Conservation (phyloP, 2,113 vertebrate species). For the Hippocampus guttulatus region DNA sequence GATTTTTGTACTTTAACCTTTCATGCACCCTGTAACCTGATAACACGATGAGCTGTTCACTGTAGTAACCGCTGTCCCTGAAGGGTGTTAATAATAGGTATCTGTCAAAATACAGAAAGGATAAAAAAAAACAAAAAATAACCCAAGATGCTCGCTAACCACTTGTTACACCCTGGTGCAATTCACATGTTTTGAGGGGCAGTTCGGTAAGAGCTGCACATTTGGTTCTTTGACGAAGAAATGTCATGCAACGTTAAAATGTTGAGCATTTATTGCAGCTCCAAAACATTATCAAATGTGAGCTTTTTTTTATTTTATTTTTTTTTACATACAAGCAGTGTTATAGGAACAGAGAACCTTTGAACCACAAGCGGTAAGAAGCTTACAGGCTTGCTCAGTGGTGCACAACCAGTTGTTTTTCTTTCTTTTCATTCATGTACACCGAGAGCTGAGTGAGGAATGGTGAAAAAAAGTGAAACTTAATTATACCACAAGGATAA, state of each 20-base stretch:
- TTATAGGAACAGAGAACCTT: conserved; percentile 39
- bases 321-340: conserved; percentile 18
- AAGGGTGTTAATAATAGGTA: too few relatives aligned
- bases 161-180: too few relatives aligned
- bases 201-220: background rate
- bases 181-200: too few relatives aligned
- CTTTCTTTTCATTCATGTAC: conserved; percentile 44
- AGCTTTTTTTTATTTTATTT: background rate
- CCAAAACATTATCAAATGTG: background rate
- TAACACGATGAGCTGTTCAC: too few relatives aligned
- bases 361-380: conserved; percentile 51
- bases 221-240: background rate
- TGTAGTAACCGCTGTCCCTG: too few relatives aligned
- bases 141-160: too few relatives aligned
- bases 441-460: conserved; percentile 25
- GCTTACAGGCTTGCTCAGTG: conserved; percentile 47
- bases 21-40: too few relatives aligned
- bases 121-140: too few relatives aligned
- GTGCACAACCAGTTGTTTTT: conserved; percentile 25
- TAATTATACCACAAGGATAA: background rate
- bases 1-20: too few relatives aligned
- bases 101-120: too few relatives aligned
- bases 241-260: background rate
- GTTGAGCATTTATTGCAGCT: background rate
- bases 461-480: conserved; percentile 3